Base-by-base conservation (phyloP, 2,113 vertebrate genomes). In the Dipodomys spectabilis region DNA sequence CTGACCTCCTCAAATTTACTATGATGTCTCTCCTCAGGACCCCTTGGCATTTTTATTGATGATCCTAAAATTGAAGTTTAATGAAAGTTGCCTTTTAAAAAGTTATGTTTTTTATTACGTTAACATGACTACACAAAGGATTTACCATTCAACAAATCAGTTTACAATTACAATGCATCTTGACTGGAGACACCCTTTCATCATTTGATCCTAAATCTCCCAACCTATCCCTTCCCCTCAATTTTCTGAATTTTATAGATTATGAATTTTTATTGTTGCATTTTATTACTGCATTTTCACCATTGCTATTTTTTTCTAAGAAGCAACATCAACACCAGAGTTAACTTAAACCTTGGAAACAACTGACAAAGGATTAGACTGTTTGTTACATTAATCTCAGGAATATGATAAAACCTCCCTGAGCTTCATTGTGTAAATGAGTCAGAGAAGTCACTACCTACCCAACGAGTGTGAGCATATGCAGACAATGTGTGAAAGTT, bases 291-390 rank as follows among this genome's bases (percentile, higher is more conserved):
- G 49, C 49, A 49, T 49, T 49, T 67, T 32, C 5, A 32, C 23
- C 65, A 10, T 81, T 81, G 22, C 72, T 92, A 10, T 25, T 92
- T 89, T 71, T 92, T 95, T 67, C 71, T 73, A 67, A 28, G 28
- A 79, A 75, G 71, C 27, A 44, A 5, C 6, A 75, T 82, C 27
- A 57, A n/a, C 8, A 88, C 35, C 28, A 22, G 35, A 72, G 89
- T 82, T 77, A 79, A 72, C 44, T 71, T 88, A 77, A 89, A 67
- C 25, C 10, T 86, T 9, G 6, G 22, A 74, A 83, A 83, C 73
- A 35, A 39, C 8, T 60, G 72, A 53, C 16, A 67, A 39, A 39
- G 16, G 16, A 82, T 78, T 32, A 23, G 81, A 18, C 32, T 32
- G 4, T 89, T 86, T 86, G n/a, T 8, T 87, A 49, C 45, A 30